phyloP scores from a whole-genome alignment of 1,140 invertebrate genomes.

The Danaus melanippus region DNA sequence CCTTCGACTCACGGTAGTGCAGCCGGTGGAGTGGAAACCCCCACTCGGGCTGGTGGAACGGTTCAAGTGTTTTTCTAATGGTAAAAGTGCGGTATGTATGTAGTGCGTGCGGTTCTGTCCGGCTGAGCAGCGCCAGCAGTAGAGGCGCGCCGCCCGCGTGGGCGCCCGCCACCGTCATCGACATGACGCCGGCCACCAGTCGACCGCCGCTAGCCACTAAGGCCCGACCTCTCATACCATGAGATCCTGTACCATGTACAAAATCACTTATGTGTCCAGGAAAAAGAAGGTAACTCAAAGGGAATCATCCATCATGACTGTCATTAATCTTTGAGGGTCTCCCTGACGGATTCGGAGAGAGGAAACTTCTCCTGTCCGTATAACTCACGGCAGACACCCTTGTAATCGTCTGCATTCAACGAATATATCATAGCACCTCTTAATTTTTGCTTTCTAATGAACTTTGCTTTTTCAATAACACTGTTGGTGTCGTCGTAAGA shows the following conservation, averaged over 20 bases:
- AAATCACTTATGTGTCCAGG: conserved; percentile 61
- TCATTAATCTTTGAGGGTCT: conserved; percentile 22
- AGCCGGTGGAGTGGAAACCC: conserved; percentile 35
- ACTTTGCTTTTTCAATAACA: conserved; percentile 80
- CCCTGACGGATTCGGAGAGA: conserved; percentile 38
- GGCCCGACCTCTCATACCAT: conserved; percentile 26
- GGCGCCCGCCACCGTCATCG: conserved; percentile 18
- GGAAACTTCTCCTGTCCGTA: conserved; percentile 39
- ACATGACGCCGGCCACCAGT: conserved; percentile 12
- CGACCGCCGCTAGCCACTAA: conserved; percentile 6
- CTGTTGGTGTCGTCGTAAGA: conserved; percentile 88
- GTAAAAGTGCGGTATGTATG: conserved; percentile 52
- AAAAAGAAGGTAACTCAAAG: conserved; percentile 50
- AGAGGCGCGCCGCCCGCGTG: conserved; percentile 23
- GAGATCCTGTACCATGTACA: conserved; percentile 62
- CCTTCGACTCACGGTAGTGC: conserved; percentile 13
- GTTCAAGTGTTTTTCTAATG: conserved; percentile 42
- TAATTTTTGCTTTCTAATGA: conserved; percentile 75
- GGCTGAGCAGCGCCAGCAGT: conserved; percentile 32
- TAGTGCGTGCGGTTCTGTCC: conserved; percentile 42
- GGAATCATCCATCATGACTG: not conserved
- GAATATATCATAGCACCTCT: conserved; percentile 85
- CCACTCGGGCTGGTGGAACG: conserved; percentile 21
- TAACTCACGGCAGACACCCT: conserved; percentile 30
- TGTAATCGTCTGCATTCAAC: conserved; percentile 81